Evolutionary conservation across 2,797 vertebrate genomes (phyloP), one percentile per base, ranked within the genome.

Genomic region (Anomalospiza imberbis): DNA sequence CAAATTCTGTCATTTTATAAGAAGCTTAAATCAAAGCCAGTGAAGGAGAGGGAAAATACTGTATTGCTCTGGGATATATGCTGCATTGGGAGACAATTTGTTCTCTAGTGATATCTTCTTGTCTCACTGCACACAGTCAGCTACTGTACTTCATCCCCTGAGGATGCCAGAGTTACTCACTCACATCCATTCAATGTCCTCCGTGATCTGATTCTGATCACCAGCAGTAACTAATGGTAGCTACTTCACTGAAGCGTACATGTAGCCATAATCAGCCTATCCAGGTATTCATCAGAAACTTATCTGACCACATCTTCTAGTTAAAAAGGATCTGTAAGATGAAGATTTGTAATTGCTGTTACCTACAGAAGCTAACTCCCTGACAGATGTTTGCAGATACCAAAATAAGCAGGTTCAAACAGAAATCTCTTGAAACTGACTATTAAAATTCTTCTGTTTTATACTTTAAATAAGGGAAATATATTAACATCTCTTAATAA

Each of bases 1-100:
- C 47, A 88, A 85, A 71, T 89, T 72, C 61, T 47, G 25, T 85
- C 68, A 79, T 85, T 92, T 95, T 92, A 65, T 87, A 91, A 91
- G 88, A 74, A 85, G 50, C 28, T 88, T 91, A 89, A 85, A 85
- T 87, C 70, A 90, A 95, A 60, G 34, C 70, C 13, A 44, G 6
- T 26, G 85, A 90, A 93, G 40, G 40, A 86, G 77, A 90, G 9
- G 50, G 34, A 74, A 92, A 79, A 84, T 82, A 76, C 7, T 80
- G 14, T 28, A 38, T 73, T 94, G 86, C 63, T 77, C 32, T 92
- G 31, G 61, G 67, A 67, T 79, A 51, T 77, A 20, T 36, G 14
- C 17, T 91, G 47, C 55, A 89, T 22, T 57, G 36, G 45, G 42
- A 82, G 32, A 40, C 28, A 5, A 91, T 84, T 91, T 90, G 22